Evolutionary conservation across 2,113 vertebrate genomes (phyloP).

Genomic region (Etheostoma spectabile): DNA sequence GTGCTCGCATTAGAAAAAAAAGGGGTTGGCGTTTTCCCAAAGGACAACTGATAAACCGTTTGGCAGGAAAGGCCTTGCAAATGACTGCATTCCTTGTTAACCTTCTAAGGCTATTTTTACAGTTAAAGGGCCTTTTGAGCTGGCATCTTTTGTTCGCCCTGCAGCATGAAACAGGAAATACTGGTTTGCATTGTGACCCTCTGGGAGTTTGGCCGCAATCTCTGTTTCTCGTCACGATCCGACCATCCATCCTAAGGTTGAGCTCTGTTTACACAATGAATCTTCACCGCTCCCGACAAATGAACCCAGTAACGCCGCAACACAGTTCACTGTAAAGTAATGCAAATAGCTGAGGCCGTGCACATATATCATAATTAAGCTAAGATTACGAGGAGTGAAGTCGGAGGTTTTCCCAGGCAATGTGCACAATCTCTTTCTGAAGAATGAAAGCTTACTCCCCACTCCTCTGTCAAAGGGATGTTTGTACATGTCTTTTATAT

Average conservation of each 20-base stretch:
- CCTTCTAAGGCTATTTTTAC: constrained; percentile 78
- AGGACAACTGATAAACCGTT: constrained; percentile 76
- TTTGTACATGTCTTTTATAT: constrained; percentile 44
- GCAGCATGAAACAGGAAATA: constrained; percentile 57
- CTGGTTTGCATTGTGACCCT: constrained; percentile 53
- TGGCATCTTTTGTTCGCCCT: constrained; percentile 57
- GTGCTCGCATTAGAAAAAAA: constrained; percentile 20
- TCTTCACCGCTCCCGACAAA: constrained; percentile 18
- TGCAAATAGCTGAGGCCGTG: background rate
- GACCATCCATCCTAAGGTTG: constrained; percentile 40
- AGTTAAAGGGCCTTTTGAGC: constrained; percentile 39
- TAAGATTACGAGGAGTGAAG: constrained; percentile 32
- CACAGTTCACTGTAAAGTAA: background rate
- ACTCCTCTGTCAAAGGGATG: constrained; percentile 29
- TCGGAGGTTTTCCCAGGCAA: constrained; percentile 39
- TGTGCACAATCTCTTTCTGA: constrained; percentile 4
- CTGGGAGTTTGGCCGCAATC: constrained; percentile 30
- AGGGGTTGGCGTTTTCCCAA: constrained; percentile 57
- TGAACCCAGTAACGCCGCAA: constrained; percentile 5
- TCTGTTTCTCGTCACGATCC: constrained; percentile 32
- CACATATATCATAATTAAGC: constrained; percentile 34
- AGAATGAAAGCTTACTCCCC: constrained; percentile 21
- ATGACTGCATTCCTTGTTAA: constrained; percentile 76
- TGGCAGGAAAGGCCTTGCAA: constrained; percentile 79
- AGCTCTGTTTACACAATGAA: constrained; percentile 26